Base-by-base conservation (phyloP, 1,140 invertebrate species). In the Apis mellifera region DNA sequence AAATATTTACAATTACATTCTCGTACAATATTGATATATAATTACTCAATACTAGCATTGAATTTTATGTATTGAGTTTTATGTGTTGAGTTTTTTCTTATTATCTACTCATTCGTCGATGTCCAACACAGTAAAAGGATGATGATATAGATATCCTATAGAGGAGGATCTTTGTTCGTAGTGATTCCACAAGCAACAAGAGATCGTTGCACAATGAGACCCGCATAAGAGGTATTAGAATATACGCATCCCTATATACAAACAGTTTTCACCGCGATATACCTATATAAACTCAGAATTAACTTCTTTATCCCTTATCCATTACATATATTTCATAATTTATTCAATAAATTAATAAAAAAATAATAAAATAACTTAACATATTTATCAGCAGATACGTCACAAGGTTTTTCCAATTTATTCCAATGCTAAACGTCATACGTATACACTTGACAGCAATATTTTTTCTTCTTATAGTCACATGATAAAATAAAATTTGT, bases 201-300 rank as follows among this genome's bases (percentile, higher is more conserved):
- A 87, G 86, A 86, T 87, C 85, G 82, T 80, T 87, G 86, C 82
- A 87, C 85, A 87, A 86, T 87, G 65, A 86, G 64, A 86, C 82
- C 85, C 86, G 85, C 74, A 86, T 86, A 86, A 87, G 82, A 81
- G 86, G 77, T 57, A 87, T 84, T 84, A 87, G 77, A 65, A 77
- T 73, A 64, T 78, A 83, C 74, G 54, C 77, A 74, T 68, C 62
- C 48, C 85, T 78, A 84, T 72, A 65, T 73, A 73, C 48, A 69
- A 52, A 62, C 65, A 48, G 57, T 86, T 86, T 81, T 81, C 77
- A 87, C 32, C 11, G n/a, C 17, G 71, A 76, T 57, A 78, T 57
- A 77, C 32, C 32, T 42, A 42, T 57, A 65, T 83, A 86, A 81
- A 70, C 65, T 57, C 66, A n/a, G 26, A 26, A 76, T 76, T 77